These are phyloP conservation scores for Fistularia commersonii DNA, from an alignment of 2,797 vertebrate species.

Conservation along the genomic window DNA sequence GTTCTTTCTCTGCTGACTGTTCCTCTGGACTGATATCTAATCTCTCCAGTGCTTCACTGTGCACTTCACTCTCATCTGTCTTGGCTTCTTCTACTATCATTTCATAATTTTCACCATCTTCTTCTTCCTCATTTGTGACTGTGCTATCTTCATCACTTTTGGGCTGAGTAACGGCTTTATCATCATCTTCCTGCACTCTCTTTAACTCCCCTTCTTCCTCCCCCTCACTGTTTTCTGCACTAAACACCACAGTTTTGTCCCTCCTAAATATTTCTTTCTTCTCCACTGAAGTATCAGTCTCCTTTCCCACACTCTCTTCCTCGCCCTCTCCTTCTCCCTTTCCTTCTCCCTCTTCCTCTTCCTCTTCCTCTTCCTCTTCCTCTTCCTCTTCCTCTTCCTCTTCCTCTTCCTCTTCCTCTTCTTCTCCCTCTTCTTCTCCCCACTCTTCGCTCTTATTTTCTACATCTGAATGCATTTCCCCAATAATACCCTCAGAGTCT, in stretches of 20 bases:
- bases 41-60: not conserved
- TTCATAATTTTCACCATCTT: not conserved
- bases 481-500: not conserved
- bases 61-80: conserved; percentile 4
- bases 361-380: not conserved
- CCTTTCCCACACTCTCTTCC: not conserved
- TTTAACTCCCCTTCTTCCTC: too few relatives aligned
- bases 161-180: not conserved
- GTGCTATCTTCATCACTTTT: conserved; percentile 5
- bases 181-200: not conserved
- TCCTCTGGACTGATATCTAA: conserved; percentile 8
- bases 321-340: conserved; percentile 1
- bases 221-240: not conserved
- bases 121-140: not conserved
- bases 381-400: not conserved
- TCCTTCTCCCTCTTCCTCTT: not conserved
- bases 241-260: not conserved
- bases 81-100: not conserved
- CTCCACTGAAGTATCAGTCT: too few relatives aligned
- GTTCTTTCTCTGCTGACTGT: conserved; percentile 7
- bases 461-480: not conserved
- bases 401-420: not conserved
- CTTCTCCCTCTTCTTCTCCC: not conserved
- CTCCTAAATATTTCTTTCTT: too few relatives aligned
- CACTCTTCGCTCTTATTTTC: not conserved